Conservation (phyloP, 2,113 vertebrate genomes). For the Misgurnus mizolepis region DNA sequence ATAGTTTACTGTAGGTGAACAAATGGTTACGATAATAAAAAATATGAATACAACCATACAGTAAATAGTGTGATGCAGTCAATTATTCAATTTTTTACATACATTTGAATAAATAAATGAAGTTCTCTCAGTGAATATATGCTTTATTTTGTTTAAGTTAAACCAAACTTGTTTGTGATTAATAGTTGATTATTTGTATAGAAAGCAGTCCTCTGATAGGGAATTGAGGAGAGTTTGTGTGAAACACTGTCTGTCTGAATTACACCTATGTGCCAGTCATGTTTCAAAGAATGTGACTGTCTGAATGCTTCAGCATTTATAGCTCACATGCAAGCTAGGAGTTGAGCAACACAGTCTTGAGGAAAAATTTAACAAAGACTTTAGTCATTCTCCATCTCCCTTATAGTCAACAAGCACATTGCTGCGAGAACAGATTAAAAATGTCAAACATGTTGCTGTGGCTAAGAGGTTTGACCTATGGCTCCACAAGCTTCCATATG, state of each 20-base stretch:
- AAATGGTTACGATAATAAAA: too few species aligned
- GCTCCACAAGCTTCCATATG: background rate
- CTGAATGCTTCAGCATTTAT: slow-evolving; percentile 43
- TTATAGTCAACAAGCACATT: background rate
- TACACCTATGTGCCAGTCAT: slow-evolving; percentile 58
- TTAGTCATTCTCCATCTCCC: slow-evolving; percentile 4
- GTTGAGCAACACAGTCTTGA: slow-evolving; percentile 3
- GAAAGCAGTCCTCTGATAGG: slow-evolving; percentile 1
- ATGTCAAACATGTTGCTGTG: slow-evolving; percentile 12
- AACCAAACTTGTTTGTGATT: background rate
- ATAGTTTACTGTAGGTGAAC: too few species aligned
- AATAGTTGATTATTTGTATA: background rate
- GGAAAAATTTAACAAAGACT: background rate
- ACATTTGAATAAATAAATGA: too few species aligned
- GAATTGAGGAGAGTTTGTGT: slow-evolving; percentile 5
- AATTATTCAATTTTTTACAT: too few species aligned
- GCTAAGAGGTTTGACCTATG: background rate
- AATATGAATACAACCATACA: too few species aligned
- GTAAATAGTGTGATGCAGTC: too few species aligned
- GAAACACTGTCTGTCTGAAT: slow-evolving; percentile 42
- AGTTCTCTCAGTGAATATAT: background rate
- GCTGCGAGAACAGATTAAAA: slow-evolving; percentile 29
- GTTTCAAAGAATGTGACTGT: slow-evolving; percentile 43
- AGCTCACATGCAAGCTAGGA: slow-evolving; percentile 41
- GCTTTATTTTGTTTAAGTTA: background rate